phyloP scores from a whole-genome alignment of 2,113 vertebrate genomes.

The Sceloporus undulatus region DNA sequence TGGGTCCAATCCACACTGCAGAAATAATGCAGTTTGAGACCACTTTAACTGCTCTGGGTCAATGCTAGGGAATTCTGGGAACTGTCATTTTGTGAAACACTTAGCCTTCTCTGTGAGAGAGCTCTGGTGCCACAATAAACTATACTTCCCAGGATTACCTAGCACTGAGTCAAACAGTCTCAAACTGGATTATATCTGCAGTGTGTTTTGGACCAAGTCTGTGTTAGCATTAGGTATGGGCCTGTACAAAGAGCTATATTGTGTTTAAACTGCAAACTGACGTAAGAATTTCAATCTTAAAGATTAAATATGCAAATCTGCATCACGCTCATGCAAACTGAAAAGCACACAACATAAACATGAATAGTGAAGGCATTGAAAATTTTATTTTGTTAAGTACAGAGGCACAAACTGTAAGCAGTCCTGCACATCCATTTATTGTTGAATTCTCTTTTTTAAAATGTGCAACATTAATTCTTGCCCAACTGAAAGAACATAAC shows the following conservation, averaged over 20 bases:
- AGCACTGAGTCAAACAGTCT: too few relatives aligned
- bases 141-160: too few relatives aligned
- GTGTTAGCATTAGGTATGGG: not conserved
- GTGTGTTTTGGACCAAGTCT: not conserved
- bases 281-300: not conserved
- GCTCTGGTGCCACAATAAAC: too few relatives aligned
- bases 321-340: not conserved
- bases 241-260: not conserved
- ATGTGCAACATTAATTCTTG: not conserved
- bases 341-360: not conserved
- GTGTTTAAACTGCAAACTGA: not conserved
- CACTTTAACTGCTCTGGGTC: too few relatives aligned
- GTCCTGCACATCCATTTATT: not conserved
- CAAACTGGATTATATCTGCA: too few relatives aligned
- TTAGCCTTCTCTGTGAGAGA: too few relatives aligned
- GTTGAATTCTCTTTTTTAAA: not conserved
- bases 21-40: too few relatives aligned
- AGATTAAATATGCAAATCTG: not conserved
- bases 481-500: not conserved
- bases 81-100: too few relatives aligned
- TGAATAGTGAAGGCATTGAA: not conserved
- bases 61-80: too few relatives aligned
- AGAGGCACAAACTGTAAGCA: not conserved
- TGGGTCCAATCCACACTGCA: too few relatives aligned
- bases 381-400: constrained; percentile 27